Evolutionary conservation across 1,140 invertebrate species (phyloP).

Genomic region (Nephotettix cincticeps): DNA sequence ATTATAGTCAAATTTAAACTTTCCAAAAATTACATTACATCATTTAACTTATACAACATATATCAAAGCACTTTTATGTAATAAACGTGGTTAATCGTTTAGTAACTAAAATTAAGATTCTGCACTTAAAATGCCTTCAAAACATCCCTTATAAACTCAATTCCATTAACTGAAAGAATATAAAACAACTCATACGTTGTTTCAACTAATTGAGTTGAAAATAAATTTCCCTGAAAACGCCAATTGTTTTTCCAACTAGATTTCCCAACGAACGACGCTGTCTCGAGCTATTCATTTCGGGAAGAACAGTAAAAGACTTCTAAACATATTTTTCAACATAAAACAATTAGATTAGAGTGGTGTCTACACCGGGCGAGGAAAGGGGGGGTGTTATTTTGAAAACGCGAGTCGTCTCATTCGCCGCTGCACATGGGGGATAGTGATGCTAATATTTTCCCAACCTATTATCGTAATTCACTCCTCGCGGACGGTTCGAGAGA

Average conservation of each 20-base stretch:
- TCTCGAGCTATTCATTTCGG: background rate
- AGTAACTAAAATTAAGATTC: no score
- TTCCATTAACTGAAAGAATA: no score
- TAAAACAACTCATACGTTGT: no score
- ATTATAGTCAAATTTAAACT: no score
- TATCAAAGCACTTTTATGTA: background rate
- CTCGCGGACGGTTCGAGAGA: background rate
- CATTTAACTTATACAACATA: background rate
- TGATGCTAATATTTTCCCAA: background rate
- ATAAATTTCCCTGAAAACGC: no score
- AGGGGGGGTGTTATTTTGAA: background rate
- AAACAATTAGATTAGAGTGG: slow-evolving; percentile 20
- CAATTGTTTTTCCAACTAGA: no score
- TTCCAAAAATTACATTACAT: background rate
- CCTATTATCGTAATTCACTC: slow-evolving; percentile 5
- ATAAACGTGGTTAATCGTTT: no score
- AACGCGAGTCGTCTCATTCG: background rate
- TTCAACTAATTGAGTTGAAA: no score
- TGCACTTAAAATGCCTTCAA: no score
- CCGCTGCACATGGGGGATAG: slow-evolving; percentile 6
- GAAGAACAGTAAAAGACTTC: background rate
- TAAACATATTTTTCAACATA: slow-evolving; percentile 3
- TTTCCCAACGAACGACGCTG: no score
- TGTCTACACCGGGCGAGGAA: background rate
- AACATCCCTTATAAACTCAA: no score